These are phyloP conservation scores for Electrona antarctica DNA, from an alignment of 2,113 vertebrate genomes.

Conservation along the genomic window DNA sequence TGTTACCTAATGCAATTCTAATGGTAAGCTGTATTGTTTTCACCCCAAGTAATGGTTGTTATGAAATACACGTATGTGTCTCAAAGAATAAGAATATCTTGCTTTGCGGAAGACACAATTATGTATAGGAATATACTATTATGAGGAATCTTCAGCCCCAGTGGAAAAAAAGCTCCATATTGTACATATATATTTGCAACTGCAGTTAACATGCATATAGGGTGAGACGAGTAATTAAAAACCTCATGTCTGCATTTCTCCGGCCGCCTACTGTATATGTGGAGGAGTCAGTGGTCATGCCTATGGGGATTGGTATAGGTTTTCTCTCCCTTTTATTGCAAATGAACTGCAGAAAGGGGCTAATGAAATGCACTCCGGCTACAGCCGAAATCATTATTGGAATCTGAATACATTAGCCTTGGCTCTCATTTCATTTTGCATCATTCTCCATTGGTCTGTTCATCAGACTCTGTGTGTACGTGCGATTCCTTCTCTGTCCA, in stretches of 20 bases:
- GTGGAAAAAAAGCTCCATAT: too few species aligned
- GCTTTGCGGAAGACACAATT: too few species aligned
- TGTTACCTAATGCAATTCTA: too few species aligned
- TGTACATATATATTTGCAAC: too few species aligned
- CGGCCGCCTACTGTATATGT: not conserved
- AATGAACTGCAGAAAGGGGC: conserved; percentile 4
- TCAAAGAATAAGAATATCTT: too few species aligned
- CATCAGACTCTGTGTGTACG: not conserved
- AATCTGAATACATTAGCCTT: conserved; percentile 6
- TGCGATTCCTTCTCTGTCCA: not conserved
- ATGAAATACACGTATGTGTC: too few species aligned
- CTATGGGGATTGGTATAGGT: not conserved
- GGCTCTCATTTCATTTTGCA: not conserved
- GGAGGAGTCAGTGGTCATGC: not conserved
- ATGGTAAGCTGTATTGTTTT: too few species aligned
- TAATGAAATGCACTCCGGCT: conserved; percentile 23
- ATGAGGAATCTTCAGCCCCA: too few species aligned
- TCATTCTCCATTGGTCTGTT: not conserved
- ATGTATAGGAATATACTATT: too few species aligned
- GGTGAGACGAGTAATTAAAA: conserved; percentile 6
- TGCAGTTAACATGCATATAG: not conserved
- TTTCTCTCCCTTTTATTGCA: not conserved
- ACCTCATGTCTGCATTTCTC: not conserved
- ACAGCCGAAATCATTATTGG: conserved; percentile 26
- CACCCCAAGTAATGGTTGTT: too few species aligned